Conservation (phyloP, 2,797 vertebrate genomes). For the Anolis apletophallus region DNA sequence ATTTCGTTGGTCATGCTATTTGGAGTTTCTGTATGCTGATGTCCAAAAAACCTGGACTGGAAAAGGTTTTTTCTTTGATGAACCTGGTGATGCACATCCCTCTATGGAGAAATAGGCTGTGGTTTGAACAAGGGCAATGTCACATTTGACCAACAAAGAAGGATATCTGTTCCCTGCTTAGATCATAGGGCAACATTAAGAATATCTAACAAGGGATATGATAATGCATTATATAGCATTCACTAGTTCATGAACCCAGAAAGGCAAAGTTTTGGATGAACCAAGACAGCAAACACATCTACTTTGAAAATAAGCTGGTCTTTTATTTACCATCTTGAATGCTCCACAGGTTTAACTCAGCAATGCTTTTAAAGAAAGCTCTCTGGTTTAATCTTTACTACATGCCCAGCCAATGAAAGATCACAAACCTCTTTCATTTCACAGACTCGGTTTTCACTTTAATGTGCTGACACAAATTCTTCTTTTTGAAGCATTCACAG, state of each 20-base stretch:
- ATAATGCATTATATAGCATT: not conserved
- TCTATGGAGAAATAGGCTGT: too few species aligned
- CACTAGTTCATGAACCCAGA: not conserved
- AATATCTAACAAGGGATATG: not conserved
- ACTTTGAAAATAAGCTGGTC: not conserved
- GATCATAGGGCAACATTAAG: not conserved
- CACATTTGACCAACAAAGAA: too few species aligned
- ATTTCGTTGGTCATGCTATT: not conserved
- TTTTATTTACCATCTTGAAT: not conserved
- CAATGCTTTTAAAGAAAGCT: not conserved
- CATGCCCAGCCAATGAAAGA: not conserved
- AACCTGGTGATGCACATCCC: too few species aligned
- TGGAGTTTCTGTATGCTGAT: not conserved
- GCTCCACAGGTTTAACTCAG: not conserved
- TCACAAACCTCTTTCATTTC: not conserved
- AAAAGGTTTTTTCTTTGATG: too few species aligned
- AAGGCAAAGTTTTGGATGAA: not conserved
- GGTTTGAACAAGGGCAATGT: too few species aligned
- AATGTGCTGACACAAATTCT: not conserved
- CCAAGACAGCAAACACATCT: not conserved
- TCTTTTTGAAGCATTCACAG: not conserved
- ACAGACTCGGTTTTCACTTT: not conserved
- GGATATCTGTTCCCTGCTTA: too few species aligned
- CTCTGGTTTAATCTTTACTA: conserved; percentile 13
- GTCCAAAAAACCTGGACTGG: not conserved